Base-by-base conservation (phyloP, 2,888 invertebrate genomes). In the Tetragonisca angustula region DNA sequence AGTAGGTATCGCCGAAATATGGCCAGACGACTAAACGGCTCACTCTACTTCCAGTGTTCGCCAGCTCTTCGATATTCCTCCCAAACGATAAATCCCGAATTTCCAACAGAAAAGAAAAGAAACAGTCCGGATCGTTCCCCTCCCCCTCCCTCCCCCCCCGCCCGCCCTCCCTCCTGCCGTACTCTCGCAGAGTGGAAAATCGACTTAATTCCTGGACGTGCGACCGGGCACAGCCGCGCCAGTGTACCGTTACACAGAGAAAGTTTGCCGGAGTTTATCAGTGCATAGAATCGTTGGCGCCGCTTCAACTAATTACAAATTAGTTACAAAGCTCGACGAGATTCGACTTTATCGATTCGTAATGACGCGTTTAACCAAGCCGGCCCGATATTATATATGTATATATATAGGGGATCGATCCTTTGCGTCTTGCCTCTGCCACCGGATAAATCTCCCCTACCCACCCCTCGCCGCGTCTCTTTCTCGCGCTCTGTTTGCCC, bases 1-100 rank as follows among this genome's bases (percentile, higher is more conserved):
- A 92, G 92, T 92, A 90, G 92, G 81, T 90, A 90, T 89, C 90
- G 87, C 91, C 90, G 86, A 92, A 93, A 93, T 93, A 92, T 93
- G 90, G 90, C 87, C 91, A 88, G 87, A 81, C 82, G 73, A n/a
- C n/a, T n/a, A n/a, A n/a, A n/a, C n/a, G n/a, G n/a, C n/a, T n/a
- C n/a, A n/a, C n/a, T n/a, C n/a, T n/a, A n/a, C n/a, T n/a, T n/a
- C n/a, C n/a, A n/a, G n/a, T n/a, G 27, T 27, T 27, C 27, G 2
- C 19, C 19, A 27, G 61, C 54, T 61, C 70, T 67, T 78, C 59
- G 61, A 0, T 62, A 32, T 65, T 59, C 70, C 65, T 65, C 43
- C 70, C 52, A 24, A 43, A 9, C 43, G 27, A 27, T 15, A 56
- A 62, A 76, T 64, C 49, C 67, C 61, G 69, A 76, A 81, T 76